Evolutionary conservation across 2,797 vertebrate genomes (phyloP).

Genomic region (Catharus ustulatus): DNA sequence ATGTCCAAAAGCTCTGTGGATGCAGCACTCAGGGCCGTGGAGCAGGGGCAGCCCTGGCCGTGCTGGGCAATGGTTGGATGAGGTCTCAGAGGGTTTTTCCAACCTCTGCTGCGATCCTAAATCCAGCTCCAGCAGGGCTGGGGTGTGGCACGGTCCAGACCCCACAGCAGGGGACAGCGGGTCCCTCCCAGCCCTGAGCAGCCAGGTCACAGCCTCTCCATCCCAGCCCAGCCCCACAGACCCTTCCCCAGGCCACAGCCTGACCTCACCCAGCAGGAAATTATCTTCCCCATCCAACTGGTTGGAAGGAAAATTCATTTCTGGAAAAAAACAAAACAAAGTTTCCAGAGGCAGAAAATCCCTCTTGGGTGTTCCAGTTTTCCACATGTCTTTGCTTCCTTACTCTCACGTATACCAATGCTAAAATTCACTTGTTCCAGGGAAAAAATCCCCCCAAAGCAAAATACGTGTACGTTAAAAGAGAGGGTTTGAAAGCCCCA

Average conservation of each 20-base stretch:
- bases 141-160: neutral
- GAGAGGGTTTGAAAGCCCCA: neutral
- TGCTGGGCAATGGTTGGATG: neutral
- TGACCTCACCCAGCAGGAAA: neutral
- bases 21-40: neutral
- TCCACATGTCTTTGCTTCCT: neutral
- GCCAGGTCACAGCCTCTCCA: neutral
- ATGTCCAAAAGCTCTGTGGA: fast-evolving
- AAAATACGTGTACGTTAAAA: fast-evolving
- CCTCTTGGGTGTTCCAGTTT: neutral
- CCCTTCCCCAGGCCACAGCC: neutral
- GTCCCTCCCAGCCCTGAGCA: neutral
- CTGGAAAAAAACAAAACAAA: neutral
- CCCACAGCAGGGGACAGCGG: neutral
- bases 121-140: fast-evolving
- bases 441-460: neutral
- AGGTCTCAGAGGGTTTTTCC: neutral
- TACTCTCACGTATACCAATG: fast-evolving
- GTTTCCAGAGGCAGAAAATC: neutral
- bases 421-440: neutral
- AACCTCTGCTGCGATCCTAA: fast-evolving
- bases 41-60: neutral
- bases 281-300: neutral
- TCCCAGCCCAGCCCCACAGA: fast-evolving
- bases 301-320: neutral